Evolutionary conservation across 1,140 invertebrate genomes (phyloP).

Genomic region (Drosophila paulistorum): DNA sequence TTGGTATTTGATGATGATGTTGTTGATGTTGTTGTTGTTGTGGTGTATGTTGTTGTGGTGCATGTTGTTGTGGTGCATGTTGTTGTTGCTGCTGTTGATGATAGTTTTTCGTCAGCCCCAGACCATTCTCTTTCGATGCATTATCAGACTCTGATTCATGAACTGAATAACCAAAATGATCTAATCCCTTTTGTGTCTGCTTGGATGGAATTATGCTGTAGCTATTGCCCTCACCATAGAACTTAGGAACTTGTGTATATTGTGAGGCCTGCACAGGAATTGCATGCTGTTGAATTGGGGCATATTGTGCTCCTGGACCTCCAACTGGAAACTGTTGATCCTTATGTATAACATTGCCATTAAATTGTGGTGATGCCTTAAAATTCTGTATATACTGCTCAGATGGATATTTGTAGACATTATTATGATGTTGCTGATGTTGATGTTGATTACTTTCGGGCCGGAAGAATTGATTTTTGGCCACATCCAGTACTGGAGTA

Average conservation of each 20-base stretch:
- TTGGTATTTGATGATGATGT: conserved; percentile 29
- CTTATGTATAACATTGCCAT: conserved; percentile 59
- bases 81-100: conserved; percentile 22
- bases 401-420: conserved; percentile 41
- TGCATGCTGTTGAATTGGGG: conserved; percentile 55
- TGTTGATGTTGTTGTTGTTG: too few relatives aligned
- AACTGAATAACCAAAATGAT: conserved; percentile 56
- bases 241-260: conserved; percentile 37
- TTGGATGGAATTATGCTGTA: conserved; percentile 37
- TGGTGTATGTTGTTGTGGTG: too few relatives aligned
- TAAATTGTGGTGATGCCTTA: conserved; percentile 66
- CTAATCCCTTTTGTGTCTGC: conserved; percentile 25
- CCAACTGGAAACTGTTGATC: conserved; percentile 30
- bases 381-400: conserved; percentile 70
- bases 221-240: conserved; percentile 24
- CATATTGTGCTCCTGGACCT: conserved; percentile 26
- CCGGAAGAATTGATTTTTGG: conserved; percentile 59
- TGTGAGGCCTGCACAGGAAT: conserved; percentile 64
- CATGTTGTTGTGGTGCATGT: too few relatives aligned
- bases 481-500: conserved; percentile 56
- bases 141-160: conserved; percentile 65
- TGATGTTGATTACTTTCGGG: conserved; percentile 24
- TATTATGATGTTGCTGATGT: conserved; percentile 21
- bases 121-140: conserved; percentile 23
- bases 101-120: conserved; percentile 25